These are phyloP conservation scores for Onychorhynchus coronatus DNA, from an alignment of 2,113 vertebrate genomes.

Conservation along the genomic window DNA sequence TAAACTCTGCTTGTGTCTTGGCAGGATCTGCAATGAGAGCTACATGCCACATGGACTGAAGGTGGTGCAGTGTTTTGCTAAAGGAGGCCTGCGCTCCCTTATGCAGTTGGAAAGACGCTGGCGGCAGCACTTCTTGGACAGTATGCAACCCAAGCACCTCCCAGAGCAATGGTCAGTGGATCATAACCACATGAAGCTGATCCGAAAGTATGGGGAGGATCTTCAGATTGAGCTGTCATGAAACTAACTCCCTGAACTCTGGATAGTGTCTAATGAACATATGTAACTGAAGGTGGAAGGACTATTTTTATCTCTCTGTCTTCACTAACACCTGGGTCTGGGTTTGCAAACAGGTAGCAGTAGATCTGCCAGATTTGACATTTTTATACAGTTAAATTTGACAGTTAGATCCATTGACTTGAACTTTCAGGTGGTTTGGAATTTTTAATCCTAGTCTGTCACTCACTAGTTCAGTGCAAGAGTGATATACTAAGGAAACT, in stretches of 20 bases:
- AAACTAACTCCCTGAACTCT: background rate
- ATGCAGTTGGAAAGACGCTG: slow-evolving; percentile 92
- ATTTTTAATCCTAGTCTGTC: background rate
- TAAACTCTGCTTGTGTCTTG: slow-evolving; percentile 52
- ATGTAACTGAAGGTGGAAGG: background rate
- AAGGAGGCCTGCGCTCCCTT: slow-evolving; percentile 83
- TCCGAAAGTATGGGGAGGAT: slow-evolving; percentile 88
- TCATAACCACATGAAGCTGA: slow-evolving; percentile 93
- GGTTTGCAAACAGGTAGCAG: background rate
- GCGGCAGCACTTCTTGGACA: slow-evolving; percentile 93
- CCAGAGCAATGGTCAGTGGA: slow-evolving; percentile 91
- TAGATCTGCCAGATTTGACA: background rate
- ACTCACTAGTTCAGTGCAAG: background rate
- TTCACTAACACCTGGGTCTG: background rate
- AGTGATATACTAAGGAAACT: background rate
- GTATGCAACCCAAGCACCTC: slow-evolving; percentile 88
- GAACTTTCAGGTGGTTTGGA: background rate
- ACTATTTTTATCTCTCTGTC: background rate
- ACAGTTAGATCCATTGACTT: background rate
- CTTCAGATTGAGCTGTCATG: slow-evolving; percentile 78
- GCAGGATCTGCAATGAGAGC: slow-evolving; percentile 89
- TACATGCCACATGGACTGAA: slow-evolving; percentile 92
- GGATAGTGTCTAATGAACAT: background rate
- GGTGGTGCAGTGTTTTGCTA: slow-evolving; percentile 84
- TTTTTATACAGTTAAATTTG: background rate